These are phyloP conservation scores for Pheosia tremula DNA, from an alignment of 2,888 invertebrate genomes.

Conservation along the genomic window DNA sequence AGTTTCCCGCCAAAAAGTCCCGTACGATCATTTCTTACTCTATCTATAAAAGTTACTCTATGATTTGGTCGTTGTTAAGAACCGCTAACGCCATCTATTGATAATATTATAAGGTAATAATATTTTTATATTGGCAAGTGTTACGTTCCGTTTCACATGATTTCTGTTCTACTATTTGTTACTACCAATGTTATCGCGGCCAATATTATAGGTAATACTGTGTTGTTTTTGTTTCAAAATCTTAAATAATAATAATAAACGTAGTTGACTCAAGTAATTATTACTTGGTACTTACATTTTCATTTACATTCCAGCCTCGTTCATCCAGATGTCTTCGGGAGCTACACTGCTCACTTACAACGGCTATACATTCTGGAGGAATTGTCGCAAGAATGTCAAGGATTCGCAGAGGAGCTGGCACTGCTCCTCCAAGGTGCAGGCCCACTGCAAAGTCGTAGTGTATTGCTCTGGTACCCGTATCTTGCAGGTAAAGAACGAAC, in stretches of 20 bases:
- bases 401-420: constrained; percentile 4
- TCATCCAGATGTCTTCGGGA: constrained; percentile 8
- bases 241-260: too few species aligned
- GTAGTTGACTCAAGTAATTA: too few species aligned
- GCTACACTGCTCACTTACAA: constrained; percentile 9
- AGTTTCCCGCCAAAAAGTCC: too few species aligned
- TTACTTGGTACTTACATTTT: not conserved
- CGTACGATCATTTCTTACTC: too few species aligned
- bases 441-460: constrained; percentile 9
- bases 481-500: constrained; percentile 6
- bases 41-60: too few species aligned
- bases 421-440: constrained; percentile 15
- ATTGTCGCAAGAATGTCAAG: constrained; percentile 1
- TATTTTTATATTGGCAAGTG: not conserved
- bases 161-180: not conserved
- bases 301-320: constrained; percentile 6
- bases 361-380: constrained; percentile 14
- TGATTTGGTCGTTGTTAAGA: not conserved
- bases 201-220: too few species aligned
- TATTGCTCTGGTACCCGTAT: constrained; percentile 7
- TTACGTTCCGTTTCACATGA: not conserved
- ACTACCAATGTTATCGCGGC: too few species aligned
- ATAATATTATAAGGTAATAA: not conserved
- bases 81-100: constrained; percentile 51
- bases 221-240: too few species aligned